Evolutionary conservation across 2,888 invertebrate species (phyloP).

Genomic region (Tholera decimalis): DNA sequence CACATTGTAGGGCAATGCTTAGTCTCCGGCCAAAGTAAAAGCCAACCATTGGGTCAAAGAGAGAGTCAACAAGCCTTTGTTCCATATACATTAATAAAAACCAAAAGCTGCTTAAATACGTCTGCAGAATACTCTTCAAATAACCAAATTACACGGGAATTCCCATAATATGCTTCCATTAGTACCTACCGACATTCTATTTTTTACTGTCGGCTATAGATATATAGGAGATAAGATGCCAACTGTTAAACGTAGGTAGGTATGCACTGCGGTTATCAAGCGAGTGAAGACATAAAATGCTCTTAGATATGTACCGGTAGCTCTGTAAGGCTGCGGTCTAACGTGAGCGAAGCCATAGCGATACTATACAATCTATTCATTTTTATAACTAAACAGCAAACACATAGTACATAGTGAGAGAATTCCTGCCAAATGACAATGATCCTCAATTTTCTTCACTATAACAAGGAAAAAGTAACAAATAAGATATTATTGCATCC

Average conservation of each 20-base stretch:
- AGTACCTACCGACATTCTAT: constrained; percentile 35
- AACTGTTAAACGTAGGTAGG: constrained; percentile 68
- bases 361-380: too few species aligned
- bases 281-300: constrained; percentile 74
- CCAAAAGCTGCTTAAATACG: background rate
- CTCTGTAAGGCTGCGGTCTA: constrained; percentile 61
- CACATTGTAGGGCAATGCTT: too few species aligned
- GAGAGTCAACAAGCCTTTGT: too few species aligned
- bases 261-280: constrained; percentile 70
- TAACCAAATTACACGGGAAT: constrained; percentile 7
- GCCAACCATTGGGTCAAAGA: too few species aligned
- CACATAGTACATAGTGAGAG: too few species aligned
- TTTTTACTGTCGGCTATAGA: constrained; percentile 66
- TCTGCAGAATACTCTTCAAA: background rate
- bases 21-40: too few species aligned
- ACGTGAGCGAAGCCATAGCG: constrained; percentile 26
- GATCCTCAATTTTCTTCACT: too few species aligned
- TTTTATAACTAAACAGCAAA: too few species aligned
- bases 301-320: constrained; percentile 76
- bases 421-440: too few species aligned
- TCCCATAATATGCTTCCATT: constrained; percentile 18
- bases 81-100: background rate
- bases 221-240: constrained; percentile 80
- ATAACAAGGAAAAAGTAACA: too few species aligned
- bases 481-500: too few species aligned